Conservation (phyloP, 2,113 vertebrate genomes). For the Butorides virescens region DNA sequence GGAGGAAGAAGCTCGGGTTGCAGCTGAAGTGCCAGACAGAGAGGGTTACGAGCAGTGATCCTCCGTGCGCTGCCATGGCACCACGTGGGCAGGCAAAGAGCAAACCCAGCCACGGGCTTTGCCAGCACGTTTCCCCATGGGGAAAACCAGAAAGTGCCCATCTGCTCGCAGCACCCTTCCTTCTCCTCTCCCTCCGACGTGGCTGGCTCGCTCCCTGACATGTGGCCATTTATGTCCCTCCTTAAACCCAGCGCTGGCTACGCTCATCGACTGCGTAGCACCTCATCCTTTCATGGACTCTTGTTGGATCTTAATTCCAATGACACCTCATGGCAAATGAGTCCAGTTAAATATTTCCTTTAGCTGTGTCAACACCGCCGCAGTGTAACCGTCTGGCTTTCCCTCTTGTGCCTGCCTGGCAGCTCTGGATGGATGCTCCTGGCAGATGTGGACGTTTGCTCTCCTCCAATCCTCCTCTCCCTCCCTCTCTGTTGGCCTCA, state of each 20-base stretch:
- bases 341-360: background rate
- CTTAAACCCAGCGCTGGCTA: background rate
- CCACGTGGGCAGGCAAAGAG: accelerated
- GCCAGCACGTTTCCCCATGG: background rate
- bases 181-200: accelerated
- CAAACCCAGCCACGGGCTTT: background rate
- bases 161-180: background rate
- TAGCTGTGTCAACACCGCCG: accelerated
- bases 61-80: background rate
- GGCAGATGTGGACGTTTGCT: background rate
- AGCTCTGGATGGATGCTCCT: accelerated
- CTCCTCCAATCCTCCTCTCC: background rate
- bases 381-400: background rate
- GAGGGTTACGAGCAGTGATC: background rate
- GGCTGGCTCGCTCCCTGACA: background rate
- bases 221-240: background rate
- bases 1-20: background rate
- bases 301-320: background rate
- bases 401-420: background rate
- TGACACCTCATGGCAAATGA: background rate
- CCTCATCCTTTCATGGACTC: accelerated
- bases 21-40: background rate
- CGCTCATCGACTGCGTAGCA: background rate
- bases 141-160: background rate
- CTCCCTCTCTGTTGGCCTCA: background rate